A percentile compares a stretch with the other conserved stretches of the same genome.
Conservation (phyloP, 2,113 vertebrate genomes). For the Lophotis ruficrista region DNA sequence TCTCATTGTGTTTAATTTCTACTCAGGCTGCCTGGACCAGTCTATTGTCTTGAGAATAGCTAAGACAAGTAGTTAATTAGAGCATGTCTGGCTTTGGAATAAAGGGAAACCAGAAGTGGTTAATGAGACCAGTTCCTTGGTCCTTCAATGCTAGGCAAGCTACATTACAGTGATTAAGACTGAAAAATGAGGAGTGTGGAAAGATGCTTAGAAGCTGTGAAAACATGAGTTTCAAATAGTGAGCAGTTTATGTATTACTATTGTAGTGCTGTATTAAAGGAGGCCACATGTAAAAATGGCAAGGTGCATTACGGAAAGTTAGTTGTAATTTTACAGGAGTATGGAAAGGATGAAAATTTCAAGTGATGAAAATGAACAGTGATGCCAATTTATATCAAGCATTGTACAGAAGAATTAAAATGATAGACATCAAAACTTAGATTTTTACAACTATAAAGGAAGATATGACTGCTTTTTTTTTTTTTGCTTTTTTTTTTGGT, state of each 20-base stretch:
- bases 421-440: neutral
- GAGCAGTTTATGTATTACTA: neutral
- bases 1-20: slow-evolving; percentile 52
- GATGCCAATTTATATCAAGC: neutral
- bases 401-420: neutral
- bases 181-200: neutral
- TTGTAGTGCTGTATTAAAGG: neutral
- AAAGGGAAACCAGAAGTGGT: neutral
- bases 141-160: neutral
- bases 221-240: neutral
- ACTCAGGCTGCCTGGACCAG: slow-evolving; percentile 37
- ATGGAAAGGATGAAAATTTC: neutral
- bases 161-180: slow-evolving; percentile 36
- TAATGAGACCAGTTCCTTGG: slow-evolving; percentile 17
- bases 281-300: neutral
- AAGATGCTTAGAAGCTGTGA: neutral
- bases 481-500: no score
- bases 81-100: neutral
- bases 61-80: slow-evolving; percentile 63
- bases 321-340: neutral
- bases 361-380: neutral
- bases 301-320: neutral
- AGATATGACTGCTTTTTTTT: neutral
- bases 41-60: slow-evolving; percentile 33
- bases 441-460: neutral